phyloP scores from a whole-genome alignment of 2,113 vertebrate species.

The Gulo gulo region DNA sequence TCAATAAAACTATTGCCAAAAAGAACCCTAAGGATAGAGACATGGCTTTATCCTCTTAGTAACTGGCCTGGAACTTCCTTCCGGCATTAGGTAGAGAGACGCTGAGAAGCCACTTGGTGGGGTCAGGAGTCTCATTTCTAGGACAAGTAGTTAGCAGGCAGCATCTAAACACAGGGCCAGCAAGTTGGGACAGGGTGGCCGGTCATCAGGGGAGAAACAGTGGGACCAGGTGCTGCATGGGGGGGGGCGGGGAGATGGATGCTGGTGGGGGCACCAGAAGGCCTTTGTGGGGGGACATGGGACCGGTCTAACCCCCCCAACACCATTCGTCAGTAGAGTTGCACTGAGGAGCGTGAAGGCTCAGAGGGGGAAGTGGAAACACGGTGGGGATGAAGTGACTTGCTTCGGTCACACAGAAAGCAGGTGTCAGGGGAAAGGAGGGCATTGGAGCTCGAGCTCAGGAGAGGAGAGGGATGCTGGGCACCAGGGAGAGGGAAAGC shows the following conservation, averaged over 20 bases:
- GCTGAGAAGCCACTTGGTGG: background rate
- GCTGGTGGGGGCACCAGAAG: background rate
- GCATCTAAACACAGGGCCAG: background rate
- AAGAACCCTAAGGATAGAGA: background rate
- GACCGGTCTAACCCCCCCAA: background rate
- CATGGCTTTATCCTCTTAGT: background rate
- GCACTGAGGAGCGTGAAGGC: background rate
- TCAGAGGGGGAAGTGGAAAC: background rate
- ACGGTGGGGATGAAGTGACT: background rate
- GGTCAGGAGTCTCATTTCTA: background rate
- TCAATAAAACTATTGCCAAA: background rate
- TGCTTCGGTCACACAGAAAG: background rate
- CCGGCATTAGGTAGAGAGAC: background rate
- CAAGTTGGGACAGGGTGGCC: background rate
- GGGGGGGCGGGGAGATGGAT: background rate
- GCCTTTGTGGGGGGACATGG: background rate
- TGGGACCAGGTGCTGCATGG: background rate
- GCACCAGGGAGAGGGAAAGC: background rate
- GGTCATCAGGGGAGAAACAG: background rate
- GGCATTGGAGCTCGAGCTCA: background rate
- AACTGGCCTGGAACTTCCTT: background rate
- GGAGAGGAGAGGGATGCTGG: background rate
- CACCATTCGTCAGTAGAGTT: background rate
- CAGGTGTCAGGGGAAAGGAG: background rate
- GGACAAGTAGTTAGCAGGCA: background rate